phyloP scores from a whole-genome alignment of 2,888 invertebrate species.

The Leptinotarsa rubiginosa region DNA sequence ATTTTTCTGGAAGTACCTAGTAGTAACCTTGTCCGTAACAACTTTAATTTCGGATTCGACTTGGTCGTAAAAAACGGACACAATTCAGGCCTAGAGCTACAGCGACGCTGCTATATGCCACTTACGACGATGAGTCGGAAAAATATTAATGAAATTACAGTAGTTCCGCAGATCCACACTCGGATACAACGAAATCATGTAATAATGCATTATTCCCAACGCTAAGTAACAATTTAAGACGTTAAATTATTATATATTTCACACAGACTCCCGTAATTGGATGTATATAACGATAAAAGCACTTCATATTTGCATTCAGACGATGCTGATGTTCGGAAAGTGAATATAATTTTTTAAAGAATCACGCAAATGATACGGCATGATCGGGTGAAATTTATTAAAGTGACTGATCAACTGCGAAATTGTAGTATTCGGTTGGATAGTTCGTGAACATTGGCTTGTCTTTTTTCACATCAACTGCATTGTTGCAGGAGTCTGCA shows the following conservation, averaged over 20 bases:
- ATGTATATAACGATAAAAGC: constrained; percentile 27
- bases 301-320: constrained; percentile 38
- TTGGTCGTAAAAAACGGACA: constrained; percentile 35
- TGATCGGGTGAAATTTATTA: constrained; percentile 20
- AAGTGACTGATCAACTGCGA: constrained; percentile 28
- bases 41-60: constrained; percentile 39
- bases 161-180: constrained; percentile 32
- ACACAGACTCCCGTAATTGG: constrained; percentile 35
- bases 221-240: constrained; percentile 34
- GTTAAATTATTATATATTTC: constrained; percentile 36
- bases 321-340: constrained; percentile 23
- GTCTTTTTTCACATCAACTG: background rate
- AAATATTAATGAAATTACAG: constrained; percentile 38
- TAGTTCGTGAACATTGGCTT: constrained; percentile 13
- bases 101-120: constrained; percentile 24
- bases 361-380: constrained; percentile 26
- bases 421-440: constrained; percentile 18
- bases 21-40: constrained; percentile 30
- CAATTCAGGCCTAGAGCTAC: constrained; percentile 33
- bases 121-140: constrained; percentile 31
- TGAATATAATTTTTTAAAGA: constrained; percentile 27
- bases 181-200: constrained; percentile 39
- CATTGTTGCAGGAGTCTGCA: constrained; percentile 7
- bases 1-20: constrained; percentile 31
- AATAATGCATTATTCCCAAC: constrained; percentile 39